Conservation (phyloP, 2,113 vertebrate genomes). For the Lophotis ruficrista region DNA sequence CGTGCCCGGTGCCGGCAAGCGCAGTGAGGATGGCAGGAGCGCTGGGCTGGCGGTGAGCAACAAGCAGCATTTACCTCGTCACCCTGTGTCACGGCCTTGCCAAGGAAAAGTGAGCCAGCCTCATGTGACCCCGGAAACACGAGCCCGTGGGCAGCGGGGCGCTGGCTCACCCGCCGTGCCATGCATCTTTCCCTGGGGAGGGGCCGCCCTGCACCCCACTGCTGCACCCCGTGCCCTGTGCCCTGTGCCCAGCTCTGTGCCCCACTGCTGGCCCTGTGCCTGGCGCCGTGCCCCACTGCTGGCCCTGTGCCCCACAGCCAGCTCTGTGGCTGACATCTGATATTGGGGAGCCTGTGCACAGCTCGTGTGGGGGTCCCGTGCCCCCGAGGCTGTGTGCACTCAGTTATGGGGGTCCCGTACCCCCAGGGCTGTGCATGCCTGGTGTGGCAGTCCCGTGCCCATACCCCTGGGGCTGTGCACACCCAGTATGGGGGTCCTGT, state of each 20-base stretch:
- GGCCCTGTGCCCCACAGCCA: neutral
- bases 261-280: neutral
- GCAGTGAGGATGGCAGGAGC: fast-evolving
- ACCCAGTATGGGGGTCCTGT: neutral
- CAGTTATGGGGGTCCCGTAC: too few species aligned
- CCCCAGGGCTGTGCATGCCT: too few species aligned
- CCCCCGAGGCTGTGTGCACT: neutral
- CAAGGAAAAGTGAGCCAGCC: neutral
- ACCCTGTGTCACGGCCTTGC: fast-evolving
- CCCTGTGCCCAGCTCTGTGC: neutral
- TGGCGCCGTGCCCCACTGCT: too few species aligned
- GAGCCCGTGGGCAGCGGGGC: fast-evolving
- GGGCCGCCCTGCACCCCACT: neutral
- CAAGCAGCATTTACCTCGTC: neutral
- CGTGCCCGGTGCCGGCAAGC: fast-evolving
- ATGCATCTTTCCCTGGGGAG: neutral
- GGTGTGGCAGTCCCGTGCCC: too few species aligned
- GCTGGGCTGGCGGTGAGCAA: fast-evolving
- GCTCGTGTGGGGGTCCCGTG: too few species aligned
- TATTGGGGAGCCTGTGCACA: too few species aligned
- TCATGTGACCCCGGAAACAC: neutral
- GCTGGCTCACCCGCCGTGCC: neutral
- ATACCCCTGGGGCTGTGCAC: too few species aligned
- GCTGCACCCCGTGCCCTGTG: neutral
- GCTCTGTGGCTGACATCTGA: neutral